These are phyloP conservation scores for Artibeus jamaicensis DNA, from an alignment of 2,797 vertebrate genomes.

Conservation along the genomic window DNA sequence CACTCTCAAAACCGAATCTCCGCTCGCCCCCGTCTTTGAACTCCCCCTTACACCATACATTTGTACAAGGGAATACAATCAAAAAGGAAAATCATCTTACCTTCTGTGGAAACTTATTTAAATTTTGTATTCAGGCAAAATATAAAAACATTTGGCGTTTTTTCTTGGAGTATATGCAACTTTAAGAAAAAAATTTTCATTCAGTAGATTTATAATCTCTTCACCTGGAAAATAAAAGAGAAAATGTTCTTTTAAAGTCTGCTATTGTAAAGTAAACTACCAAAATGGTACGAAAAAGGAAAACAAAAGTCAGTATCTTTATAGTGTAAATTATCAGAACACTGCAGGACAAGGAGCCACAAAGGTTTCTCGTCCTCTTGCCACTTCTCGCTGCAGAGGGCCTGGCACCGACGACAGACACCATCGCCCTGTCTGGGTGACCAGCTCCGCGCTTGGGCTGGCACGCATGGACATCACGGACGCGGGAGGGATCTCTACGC, in stretches of 20 bases:
- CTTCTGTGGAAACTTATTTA: constrained; percentile 77
- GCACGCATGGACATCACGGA: not conserved
- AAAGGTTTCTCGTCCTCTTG: not conserved
- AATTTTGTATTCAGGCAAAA: constrained; percentile 88
- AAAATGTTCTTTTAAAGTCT: constrained; percentile 2
- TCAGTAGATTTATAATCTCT: constrained; percentile 77
- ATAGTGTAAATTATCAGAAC: not conserved
- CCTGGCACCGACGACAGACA: too few species aligned
- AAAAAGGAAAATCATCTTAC: constrained; percentile 54
- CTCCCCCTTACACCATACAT: too few species aligned
- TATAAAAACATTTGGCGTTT: constrained; percentile 89
- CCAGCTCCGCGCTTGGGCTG: too few species aligned
- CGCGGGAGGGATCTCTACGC: not conserved
- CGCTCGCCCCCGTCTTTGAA: not conserved
- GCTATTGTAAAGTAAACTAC: not conserved
- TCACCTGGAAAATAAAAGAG: constrained; percentile 67
- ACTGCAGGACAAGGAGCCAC: not conserved
- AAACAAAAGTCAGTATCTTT: not conserved
- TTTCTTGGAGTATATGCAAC: constrained; percentile 85
- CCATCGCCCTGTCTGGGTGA: not conserved
- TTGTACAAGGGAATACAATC: not conserved
- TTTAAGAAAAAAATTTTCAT: constrained; percentile 83
- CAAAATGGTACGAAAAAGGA: not conserved
- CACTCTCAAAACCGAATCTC: not conserved
- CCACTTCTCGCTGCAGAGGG: not conserved